Base-by-base conservation (phyloP, 2,113 vertebrate species). In the Mormyrus lacerda region DNA sequence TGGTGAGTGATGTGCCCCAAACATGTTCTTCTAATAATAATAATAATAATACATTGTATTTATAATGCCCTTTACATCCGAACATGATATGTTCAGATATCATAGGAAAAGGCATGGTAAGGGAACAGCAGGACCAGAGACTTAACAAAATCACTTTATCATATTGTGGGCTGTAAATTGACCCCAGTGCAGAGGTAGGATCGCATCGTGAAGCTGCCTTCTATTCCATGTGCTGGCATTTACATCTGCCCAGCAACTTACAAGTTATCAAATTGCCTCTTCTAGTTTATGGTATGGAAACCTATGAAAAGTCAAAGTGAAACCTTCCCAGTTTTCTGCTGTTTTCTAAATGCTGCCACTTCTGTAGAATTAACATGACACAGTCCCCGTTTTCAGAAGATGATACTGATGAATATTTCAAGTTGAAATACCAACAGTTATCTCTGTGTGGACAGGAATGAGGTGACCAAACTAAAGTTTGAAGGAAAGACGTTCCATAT, bases 401-500 rank as follows among this genome's bases (percentile, higher is more conserved):
- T 79, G 35, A 79, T 39, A 39, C 35, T 79, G 35, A 39, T 79
- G 35, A 79, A 42, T 79, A 8, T 79, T 79, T 79, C 35, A 79
- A 79, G 73, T 17, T 79, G 31, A 76, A 6, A 8, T 79, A 42
- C 73, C 35, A 42, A 79, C n/a, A 79, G 5, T 19, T 79, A 2
- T 79, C 73, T 79, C 35, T 39, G 39, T 79, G 35, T 79, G 73
- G 35, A 79, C 73, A 99, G 98, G 98, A 97, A 97, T 0, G 98
- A 99, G 92, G 98, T 99, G 95, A 97, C 97, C 94, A 99, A 99
- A 90, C 96, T 99, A 95, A 99, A 99, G 93, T 99, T 99, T 1
- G 98, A 99, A 92, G 98, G 96, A 92, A 99, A 99, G 96, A 99
- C 97, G 53, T 99, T 99, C 94, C 97, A 99, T 91, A 91, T 99